Conservation (phyloP, 2,113 vertebrate genomes). For the Amphiprion ocellaris region DNA sequence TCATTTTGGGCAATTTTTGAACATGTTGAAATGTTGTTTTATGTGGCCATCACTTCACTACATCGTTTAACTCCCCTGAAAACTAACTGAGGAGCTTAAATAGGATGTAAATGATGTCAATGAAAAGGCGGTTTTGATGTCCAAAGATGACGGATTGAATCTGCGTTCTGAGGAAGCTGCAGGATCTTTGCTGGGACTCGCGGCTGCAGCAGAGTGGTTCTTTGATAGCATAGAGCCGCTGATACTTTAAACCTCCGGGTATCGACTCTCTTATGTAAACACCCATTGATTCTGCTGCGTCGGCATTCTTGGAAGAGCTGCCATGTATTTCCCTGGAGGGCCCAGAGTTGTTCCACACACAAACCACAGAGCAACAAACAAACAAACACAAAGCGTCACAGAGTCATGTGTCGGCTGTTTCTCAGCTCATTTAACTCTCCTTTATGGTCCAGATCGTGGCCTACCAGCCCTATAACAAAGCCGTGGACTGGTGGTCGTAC, state of each 20-base stretch:
- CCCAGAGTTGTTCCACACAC: slow-evolving; percentile 61
- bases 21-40: too few relatives aligned
- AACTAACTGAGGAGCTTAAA: too few relatives aligned
- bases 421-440: slow-evolving; percentile 50
- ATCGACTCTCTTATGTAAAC: slow-evolving; percentile 84
- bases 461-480: slow-evolving; percentile 92
- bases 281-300: slow-evolving; percentile 80
- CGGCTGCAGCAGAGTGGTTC: slow-evolving; percentile 11
- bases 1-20: too few relatives aligned
- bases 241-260: slow-evolving; percentile 49
- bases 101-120: too few relatives aligned
- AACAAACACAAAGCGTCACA: slow-evolving; percentile 29
- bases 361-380: slow-evolving; percentile 40
- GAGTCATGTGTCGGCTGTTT: slow-evolving; percentile 52
- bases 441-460: slow-evolving; percentile 89
- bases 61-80: too few relatives aligned
- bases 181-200: too few relatives aligned
- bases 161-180: too few relatives aligned
- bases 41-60: too few relatives aligned
- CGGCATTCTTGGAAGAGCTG: slow-evolving; percentile 81
- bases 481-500: slow-evolving; percentile 95
- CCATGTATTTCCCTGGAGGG: slow-evolving; percentile 81
- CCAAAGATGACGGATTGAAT: too few relatives aligned
- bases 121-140: too few relatives aligned
- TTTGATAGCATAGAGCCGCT: slow-evolving; percentile 72